A percentile compares a stretch with the other conserved stretches of the same genome.
phyloP scores from a whole-genome alignment of 2,888 invertebrate genomes.

The Belgica antarctica region DNA sequence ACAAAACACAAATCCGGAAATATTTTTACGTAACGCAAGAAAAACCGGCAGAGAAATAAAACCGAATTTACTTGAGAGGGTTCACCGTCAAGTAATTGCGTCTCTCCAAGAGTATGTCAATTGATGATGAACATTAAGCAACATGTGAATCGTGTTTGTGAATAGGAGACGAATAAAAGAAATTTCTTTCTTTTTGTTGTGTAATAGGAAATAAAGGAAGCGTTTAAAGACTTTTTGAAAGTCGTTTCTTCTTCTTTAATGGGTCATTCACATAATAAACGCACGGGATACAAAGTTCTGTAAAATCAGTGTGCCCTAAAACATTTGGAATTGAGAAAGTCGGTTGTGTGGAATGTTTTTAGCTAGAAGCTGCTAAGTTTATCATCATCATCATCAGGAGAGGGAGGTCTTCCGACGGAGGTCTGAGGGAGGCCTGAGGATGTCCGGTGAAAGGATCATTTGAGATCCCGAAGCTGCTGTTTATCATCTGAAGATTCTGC shows the following conservation, averaged over 20 bases:
- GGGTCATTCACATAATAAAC: too few species aligned
- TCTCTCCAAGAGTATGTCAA: conserved; percentile 6
- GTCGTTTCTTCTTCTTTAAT: neutral
- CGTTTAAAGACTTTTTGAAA: neutral
- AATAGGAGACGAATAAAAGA: neutral
- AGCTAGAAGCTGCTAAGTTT: too few species aligned
- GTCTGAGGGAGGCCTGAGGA: too few species aligned
- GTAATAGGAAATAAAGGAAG: conserved; percentile 24
- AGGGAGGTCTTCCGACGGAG: too few species aligned
- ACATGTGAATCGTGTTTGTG: neutral
- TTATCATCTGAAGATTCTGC: too few species aligned
- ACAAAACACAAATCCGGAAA: conserved; percentile 24
- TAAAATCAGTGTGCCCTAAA: too few species aligned
- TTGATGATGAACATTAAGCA: neutral
- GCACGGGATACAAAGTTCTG: too few species aligned
- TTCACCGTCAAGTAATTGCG: neutral
- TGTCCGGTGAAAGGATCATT: too few species aligned
- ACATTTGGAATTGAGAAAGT: too few species aligned
- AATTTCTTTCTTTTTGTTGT: neutral
- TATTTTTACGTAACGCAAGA: conserved; percentile 21
- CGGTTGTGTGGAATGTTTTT: too few species aligned
- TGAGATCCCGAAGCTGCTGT: too few species aligned
- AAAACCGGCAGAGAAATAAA: neutral
- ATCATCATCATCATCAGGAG: too few species aligned
- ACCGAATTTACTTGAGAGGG: neutral